Evolutionary conservation across 2,797 vertebrate genomes (phyloP), one percentile per base, ranked within the genome.

Genomic region (Molossus molossus): DNA sequence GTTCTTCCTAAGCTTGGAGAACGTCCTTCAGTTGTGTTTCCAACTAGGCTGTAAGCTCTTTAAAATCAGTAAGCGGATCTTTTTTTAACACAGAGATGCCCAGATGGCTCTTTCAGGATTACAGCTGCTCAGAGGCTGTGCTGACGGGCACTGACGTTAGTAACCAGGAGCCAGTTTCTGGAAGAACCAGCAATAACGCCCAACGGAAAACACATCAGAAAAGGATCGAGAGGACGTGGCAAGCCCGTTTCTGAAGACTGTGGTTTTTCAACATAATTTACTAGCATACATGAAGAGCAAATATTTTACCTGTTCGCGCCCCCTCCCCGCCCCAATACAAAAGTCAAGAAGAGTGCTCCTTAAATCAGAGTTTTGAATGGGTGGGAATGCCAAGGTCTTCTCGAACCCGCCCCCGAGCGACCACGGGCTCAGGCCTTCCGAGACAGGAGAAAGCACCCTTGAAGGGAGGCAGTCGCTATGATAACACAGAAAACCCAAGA

Each of bases 251-350:
- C 40, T 65, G 55, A 45, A 90, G 55, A 72, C 17, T 48, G 69
- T 40, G 18, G 37, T n/a, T 91, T 80, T 94, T 94, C 70, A 73
- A 90, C 94, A 83, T 88, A 91, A 89, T 72, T 76, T 69, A 75
- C 12, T 45, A 75, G 73, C 40, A 62, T 20, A 45, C 7, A 25
- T 15, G 37, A 81, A 93, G 84, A 95, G 13, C 75, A 83, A 86
- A 23, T n/a, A 65, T 58, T 91, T 76, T 55, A 64, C 62, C 79
- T 89, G 20, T 67, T 75, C 58, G 29, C 50, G 9, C 11, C 14
- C 13, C 33, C 33, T 40, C n/a, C 4, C 4, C 82, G 53, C 65
- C 95, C 94, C 65, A 88, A 85, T 23, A 33, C 87, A 75, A 89
- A 95, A 72, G 60, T 79, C 48, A 88, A 85, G 25, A 75, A 29